phyloP scores from a whole-genome alignment of 2,888 invertebrate genomes.

The Heteropelma amictum region DNA sequence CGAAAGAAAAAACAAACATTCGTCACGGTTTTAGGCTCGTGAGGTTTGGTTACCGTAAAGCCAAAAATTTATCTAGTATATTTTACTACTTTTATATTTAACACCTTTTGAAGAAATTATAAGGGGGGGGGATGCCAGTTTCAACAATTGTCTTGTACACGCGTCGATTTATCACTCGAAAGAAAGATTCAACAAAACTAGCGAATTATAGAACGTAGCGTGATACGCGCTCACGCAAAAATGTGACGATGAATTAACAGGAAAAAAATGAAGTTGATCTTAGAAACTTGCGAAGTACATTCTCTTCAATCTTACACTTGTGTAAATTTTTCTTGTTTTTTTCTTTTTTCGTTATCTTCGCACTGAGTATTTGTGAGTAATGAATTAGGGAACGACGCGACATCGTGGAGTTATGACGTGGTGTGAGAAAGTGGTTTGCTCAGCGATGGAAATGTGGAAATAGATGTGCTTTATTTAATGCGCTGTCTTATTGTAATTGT shows the following conservation, averaged over 20 bases:
- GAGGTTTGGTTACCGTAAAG: slow-evolving; percentile 58
- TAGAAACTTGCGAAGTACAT: neutral
- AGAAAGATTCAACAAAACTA: neutral
- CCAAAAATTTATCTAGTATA: slow-evolving; percentile 62
- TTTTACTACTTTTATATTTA: slow-evolving; percentile 65
- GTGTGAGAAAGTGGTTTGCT: neutral
- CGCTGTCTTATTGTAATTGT: slow-evolving; percentile 23
- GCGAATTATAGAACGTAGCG: neutral
- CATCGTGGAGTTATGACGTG: no score
- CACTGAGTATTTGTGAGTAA: slow-evolving; percentile 23
- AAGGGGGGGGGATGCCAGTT: slow-evolving; percentile 24
- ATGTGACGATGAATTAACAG: no score
- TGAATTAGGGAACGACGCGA: no score
- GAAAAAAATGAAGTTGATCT: neutral
- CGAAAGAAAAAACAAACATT: slow-evolving; percentile 24
- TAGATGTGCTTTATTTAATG: slow-evolving; percentile 17
- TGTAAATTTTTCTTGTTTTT: neutral
- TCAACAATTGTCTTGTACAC: slow-evolving; percentile 20
- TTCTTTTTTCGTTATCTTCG: neutral
- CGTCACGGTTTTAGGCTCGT: slow-evolving; percentile 43
- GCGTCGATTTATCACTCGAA: neutral
- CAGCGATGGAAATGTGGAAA: neutral
- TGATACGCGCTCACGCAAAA: neutral
- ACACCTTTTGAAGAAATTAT: slow-evolving; percentile 18
- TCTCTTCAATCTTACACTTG: neutral